phyloP scores from a whole-genome alignment of 2,888 invertebrate species.

The Trisateles emortualis region DNA sequence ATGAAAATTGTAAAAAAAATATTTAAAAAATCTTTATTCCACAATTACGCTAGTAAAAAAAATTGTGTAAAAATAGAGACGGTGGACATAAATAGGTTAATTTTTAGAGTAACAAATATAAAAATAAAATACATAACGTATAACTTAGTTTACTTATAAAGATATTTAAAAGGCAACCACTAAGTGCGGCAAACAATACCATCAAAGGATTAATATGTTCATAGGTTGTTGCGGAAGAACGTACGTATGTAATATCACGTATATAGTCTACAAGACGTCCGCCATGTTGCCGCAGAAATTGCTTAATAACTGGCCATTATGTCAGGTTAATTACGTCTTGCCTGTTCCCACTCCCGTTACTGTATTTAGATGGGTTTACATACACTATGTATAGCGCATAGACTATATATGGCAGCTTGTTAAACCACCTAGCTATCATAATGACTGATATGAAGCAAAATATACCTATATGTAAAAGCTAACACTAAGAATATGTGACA shows the following conservation, averaged over 20 bases:
- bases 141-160: no score
- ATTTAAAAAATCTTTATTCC: no score
- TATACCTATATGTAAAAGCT: no score
- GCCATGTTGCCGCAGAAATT: constrained; percentile 71
- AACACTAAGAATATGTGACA: not conserved
- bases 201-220: constrained; percentile 30
- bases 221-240: constrained; percentile 33
- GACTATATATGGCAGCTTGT: constrained; percentile 9
- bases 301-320: constrained; percentile 81
- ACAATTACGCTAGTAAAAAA: no score
- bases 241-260: constrained; percentile 25
- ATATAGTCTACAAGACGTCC: constrained; percentile 56
- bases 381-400: not conserved
- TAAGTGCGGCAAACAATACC: constrained; percentile 38
- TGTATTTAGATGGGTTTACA: constrained; percentile 15
- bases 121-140: no score
- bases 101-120: no score
- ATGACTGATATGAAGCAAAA: not conserved
- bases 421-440: not conserved
- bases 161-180: not conserved
- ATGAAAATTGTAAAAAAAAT: no score
- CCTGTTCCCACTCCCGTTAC: constrained; percentile 40
- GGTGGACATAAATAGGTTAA: no score
- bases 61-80: no score
- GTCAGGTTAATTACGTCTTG: constrained; percentile 73